These are phyloP conservation scores for Pristionchus mayeri DNA, from an alignment of 2,888 invertebrate species.

Conservation along the genomic window DNA sequence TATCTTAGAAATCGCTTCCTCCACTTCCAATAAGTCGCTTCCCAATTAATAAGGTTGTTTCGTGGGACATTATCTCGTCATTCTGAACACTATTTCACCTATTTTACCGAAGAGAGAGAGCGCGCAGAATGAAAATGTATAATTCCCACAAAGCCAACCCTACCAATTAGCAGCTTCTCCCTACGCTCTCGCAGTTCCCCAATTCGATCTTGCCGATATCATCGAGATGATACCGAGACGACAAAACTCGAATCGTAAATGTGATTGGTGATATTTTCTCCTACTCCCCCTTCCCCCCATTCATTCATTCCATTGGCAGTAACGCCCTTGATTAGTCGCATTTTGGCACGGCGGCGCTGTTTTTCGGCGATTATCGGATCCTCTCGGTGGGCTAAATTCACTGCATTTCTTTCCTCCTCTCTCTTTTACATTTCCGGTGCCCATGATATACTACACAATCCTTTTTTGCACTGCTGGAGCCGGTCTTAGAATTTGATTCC, in stretches of 20 bases:
- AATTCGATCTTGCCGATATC: neutral
- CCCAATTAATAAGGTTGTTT: too few relatives aligned
- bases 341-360: neutral
- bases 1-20: too few relatives aligned
- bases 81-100: too few relatives aligned
- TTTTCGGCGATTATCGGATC: slow-evolving; percentile 24
- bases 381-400: too few relatives aligned
- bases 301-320: neutral
- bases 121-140: too few relatives aligned
- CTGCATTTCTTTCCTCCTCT: neutral
- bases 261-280: slow-evolving; percentile 5
- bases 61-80: too few relatives aligned
- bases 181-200: neutral
- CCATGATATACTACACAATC: too few relatives aligned
- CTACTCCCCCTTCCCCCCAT: neutral
- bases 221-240: slow-evolving; percentile 23
- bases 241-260: slow-evolving; percentile 37
- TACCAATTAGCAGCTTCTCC: neutral
- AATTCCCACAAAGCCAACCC: too few relatives aligned
- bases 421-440: neutral
- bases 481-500: too few relatives aligned
- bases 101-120: too few relatives aligned
- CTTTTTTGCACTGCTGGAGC: too few relatives aligned
- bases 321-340: slow-evolving; percentile 12
- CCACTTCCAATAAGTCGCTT: too few relatives aligned